Conservation (phyloP, 2,888 invertebrate species). For the Volucella zonaria region DNA sequence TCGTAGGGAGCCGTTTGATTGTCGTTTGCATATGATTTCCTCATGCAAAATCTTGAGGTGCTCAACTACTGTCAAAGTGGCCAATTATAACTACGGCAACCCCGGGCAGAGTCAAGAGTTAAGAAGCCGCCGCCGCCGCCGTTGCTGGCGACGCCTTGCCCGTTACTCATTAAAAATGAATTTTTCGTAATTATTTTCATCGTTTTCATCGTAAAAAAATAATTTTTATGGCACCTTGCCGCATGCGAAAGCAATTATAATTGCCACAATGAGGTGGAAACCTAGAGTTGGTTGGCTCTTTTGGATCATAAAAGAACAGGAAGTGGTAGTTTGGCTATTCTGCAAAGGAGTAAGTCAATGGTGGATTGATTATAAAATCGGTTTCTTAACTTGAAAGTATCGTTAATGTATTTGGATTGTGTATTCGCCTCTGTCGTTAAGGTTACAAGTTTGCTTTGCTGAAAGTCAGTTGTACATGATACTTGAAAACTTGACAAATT, state of each 20-base stretch:
- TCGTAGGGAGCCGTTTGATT: slow-evolving; percentile 52
- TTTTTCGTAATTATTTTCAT: slow-evolving; percentile 60
- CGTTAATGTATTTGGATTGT: too few species aligned
- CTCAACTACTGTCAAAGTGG: slow-evolving; percentile 40
- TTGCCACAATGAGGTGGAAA: slow-evolving; percentile 31
- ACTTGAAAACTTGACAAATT: too few species aligned
- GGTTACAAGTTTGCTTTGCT: too few species aligned
- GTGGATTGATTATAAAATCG: too few species aligned
- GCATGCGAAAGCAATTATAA: slow-evolving; percentile 57
- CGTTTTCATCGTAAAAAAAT: slow-evolving; percentile 62
- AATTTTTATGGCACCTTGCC: slow-evolving; percentile 56
- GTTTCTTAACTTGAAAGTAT: too few species aligned
- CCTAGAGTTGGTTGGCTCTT: background rate
- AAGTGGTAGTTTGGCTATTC: too few species aligned
- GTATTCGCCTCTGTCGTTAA: too few species aligned
- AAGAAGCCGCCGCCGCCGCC: slow-evolving; percentile 13
- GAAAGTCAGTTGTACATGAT: too few species aligned
- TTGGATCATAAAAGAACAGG: too few species aligned
- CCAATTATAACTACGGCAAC: slow-evolving; percentile 36
- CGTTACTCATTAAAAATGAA: slow-evolving; percentile 42
- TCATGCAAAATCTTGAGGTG: slow-evolving; percentile 2
- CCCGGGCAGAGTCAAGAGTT: background rate
- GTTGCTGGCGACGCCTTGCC: too few species aligned
- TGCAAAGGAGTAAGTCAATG: too few species aligned
- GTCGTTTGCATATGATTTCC: slow-evolving; percentile 54